phyloP scores from a whole-genome alignment of 2,797 vertebrate species.

The Petrocephalus schoutedeni region DNA sequence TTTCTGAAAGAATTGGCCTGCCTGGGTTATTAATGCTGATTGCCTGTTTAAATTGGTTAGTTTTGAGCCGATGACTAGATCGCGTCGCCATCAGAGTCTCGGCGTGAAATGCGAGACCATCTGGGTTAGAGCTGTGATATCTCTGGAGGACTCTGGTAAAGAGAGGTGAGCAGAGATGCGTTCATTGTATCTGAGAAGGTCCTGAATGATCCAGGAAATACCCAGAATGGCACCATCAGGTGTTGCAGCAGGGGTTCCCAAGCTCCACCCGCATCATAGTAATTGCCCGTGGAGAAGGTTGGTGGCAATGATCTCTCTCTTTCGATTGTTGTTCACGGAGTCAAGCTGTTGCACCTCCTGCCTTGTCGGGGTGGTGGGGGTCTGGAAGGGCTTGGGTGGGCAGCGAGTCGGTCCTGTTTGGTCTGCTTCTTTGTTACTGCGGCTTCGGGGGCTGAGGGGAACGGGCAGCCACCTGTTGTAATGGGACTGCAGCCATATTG shows the following conservation, averaged over 20 bases:
- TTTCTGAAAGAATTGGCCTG: not conserved
- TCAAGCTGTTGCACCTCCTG: not conserved
- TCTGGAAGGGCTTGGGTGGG: not conserved
- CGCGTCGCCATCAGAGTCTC: not conserved
- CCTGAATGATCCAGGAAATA: not conserved
- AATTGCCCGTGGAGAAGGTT: not conserved
- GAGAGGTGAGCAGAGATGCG: not conserved
- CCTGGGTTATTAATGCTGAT: not conserved
- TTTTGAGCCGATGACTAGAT: not conserved
- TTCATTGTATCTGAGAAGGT: not conserved
- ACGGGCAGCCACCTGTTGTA: not conserved
- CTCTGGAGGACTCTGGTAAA: not conserved
- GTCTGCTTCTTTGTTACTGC: not conserved
- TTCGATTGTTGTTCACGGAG: not conserved
- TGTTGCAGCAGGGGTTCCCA: not conserved
- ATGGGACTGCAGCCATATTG: not conserved
- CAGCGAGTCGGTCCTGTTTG: not conserved
- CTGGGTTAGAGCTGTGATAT: not conserved
- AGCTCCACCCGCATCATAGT: not conserved
- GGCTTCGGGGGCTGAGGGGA: not conserved
- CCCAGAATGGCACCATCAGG: not conserved
- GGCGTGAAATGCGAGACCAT: not conserved
- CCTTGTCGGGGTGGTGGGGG: not conserved
- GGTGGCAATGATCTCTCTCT: not conserved
- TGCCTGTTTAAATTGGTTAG: slow-evolving; percentile 1